phyloP scores from a whole-genome alignment of 2,888 invertebrate species.

The Bellardia bayeri region DNA sequence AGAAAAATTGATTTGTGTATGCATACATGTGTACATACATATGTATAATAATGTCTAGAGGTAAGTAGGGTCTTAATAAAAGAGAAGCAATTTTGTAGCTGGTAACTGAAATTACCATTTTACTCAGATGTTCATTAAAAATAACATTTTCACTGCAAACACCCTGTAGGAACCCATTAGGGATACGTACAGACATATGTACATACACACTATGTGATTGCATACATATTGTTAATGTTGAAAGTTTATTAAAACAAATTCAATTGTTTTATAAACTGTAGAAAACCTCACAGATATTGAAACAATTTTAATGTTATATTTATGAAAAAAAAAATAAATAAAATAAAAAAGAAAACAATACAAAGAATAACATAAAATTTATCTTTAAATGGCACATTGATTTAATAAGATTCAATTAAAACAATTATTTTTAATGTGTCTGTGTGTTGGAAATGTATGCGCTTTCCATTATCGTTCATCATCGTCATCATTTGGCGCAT shows the following conservation, averaged over 20 bases:
- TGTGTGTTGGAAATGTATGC: background rate
- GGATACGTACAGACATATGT: background rate
- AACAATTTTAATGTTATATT: background rate
- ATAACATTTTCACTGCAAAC: background rate
- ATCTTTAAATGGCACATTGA: slow-evolving; percentile 35
- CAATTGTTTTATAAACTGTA: background rate
- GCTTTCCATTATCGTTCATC: slow-evolving; percentile 13
- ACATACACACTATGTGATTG: background rate
- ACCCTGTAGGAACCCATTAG: slow-evolving; percentile 6
- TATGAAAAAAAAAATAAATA: background rate
- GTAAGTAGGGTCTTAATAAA: background rate
- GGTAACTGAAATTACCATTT: no score
- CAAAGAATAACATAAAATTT: slow-evolving; percentile 8
- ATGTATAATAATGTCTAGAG: background rate
- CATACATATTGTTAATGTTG: background rate
- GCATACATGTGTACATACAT: background rate
- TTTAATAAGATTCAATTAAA: slow-evolving; percentile 43
- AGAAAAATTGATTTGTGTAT: background rate
- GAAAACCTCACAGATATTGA: background rate
- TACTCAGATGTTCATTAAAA: background rate
- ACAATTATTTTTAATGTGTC: background rate
- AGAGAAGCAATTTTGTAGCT: no score
- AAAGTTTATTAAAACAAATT: slow-evolving; percentile 34
- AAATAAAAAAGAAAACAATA: background rate
- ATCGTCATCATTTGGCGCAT: background rate